These are phyloP conservation scores for Zaprionus vittiger DNA, from an alignment of 1,140 invertebrate species.

Conservation along the genomic window DNA sequence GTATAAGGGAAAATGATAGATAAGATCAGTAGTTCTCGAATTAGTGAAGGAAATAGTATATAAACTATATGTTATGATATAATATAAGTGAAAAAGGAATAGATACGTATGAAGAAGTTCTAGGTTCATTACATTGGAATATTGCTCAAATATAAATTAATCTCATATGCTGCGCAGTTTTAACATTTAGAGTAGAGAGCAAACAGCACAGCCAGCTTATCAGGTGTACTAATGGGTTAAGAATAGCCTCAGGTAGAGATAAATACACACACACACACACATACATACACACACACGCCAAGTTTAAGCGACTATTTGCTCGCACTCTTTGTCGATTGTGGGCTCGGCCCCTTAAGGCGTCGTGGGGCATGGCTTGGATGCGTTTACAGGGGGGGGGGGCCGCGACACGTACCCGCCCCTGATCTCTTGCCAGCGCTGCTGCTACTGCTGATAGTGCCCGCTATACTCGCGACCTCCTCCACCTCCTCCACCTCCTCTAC, in stretches of 20 bases:
- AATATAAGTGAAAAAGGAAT: neutral
- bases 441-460: conserved; percentile 10
- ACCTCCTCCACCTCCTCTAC: neutral
- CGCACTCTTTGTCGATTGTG: conserved; percentile 6
- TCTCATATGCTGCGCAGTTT: neutral
- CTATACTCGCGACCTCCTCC: neutral
- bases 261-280: neutral
- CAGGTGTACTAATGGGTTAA: conserved; percentile 3
- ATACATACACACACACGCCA: neutral
- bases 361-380: neutral
- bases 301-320: neutral
- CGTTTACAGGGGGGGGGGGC: neutral
- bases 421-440: neutral
- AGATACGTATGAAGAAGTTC: neutral
- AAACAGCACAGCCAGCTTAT: neutral
- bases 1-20: neutral
- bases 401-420: neutral
- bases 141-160: neutral
- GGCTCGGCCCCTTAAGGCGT: conserved; percentile 13
- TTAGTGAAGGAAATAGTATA: no score
- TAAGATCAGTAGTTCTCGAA: neutral
- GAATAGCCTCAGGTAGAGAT: neutral
- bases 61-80: no score
- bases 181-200: conserved; percentile 3
- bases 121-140: neutral